Base-by-base conservation (phyloP, 2,888 invertebrate species). In the Latrodectus hesperus region DNA sequence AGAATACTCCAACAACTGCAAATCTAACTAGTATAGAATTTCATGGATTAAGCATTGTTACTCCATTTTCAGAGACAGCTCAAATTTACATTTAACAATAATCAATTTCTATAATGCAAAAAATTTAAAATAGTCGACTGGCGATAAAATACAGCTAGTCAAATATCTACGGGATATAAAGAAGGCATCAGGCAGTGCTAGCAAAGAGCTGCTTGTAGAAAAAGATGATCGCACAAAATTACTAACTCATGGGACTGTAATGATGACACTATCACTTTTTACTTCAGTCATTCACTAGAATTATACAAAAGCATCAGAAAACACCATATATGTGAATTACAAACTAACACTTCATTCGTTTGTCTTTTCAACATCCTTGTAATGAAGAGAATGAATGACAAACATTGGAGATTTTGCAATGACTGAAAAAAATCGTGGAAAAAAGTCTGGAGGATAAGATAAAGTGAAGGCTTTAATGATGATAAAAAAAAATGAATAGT, bases 101-200 rank as follows among this genome's bases (percentile, higher is more conserved):
- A 38, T 38, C 38, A 38, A 38, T 38, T 38, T 38, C 38, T 38
- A 38, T 38, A 38, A 38, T 38, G 38, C 38, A 38, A 38, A 38
- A 38, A 38, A 38, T 38, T 60, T 60, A 60, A 60, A 60, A n/a
- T 16, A 10, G 60, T n/a, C 4, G 60, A 60, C 12, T 12, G n/a
- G n/a, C n/a, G 60, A n/a, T 60, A 60, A 60, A 60, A 60, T n/a
- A 60, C n/a, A n/a, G n/a, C 60, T 60, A 60, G n/a, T 60, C 60
- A 60, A 60, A 60, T 12, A 11, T 60, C 60, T 60, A 60, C 12
- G 60, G 60, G 60, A 16, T 16, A 60, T 60, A 60, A 60, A 60
- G 60, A 60, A 60, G 60, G 60, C 60, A 60, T 60, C n/a, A 60
- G 60, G 60, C 60, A 60, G 60, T 60, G 60, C 60, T 60, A 60